Base-by-base conservation (phyloP, 2,113 vertebrate species). In the Planiliza haematocheilus region DNA sequence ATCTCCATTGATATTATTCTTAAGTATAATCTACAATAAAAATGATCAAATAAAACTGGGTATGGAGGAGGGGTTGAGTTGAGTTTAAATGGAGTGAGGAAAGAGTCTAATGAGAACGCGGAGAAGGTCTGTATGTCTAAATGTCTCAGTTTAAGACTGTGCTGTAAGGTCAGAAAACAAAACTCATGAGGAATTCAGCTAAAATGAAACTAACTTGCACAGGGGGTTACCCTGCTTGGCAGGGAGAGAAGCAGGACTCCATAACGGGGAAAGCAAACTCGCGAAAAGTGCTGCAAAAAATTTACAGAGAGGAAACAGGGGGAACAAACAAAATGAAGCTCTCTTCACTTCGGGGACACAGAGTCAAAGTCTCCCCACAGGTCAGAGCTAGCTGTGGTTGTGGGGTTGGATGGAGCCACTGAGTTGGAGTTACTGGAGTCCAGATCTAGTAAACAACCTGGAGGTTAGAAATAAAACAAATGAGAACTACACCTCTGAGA, bases 321-420 rank as follows among this genome's bases (percentile, higher is more conserved):
- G 64, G 30, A 71, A 63, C 37, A 30, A 20, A 60, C 11, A 12
- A 20, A 48, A 17, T 13, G 12, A 55, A 10, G 24, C 8, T 16
- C 18, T 16, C 48, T 55, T 95, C 95, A 97, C 95, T 96, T 97
- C 43, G 95, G 89, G 21, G 96, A 94, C 60, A 95, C 95, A 65
- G 94, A 96, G 79, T 92, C 91, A 70, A 99, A 98, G 70, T 98
- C 97, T 82, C 96, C 96, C 97, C 96, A 99, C 84, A 98, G 89
- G 85, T 99, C 97, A 72, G 89, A 63, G 81, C 83, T 81, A 63
- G 88, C 38, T 17, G 75, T 75, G 38, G 87, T 43, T 37, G 80
- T 52, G 14, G 85, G 16, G 78, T 85, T 63, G 43, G 86, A 73
- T 36, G 86, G 87, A 55, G 79, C 73, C 67, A 75, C 82, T 17